Base-by-base conservation (phyloP, 2,888 invertebrate genomes). In the Lasioglossum figueresi region DNA sequence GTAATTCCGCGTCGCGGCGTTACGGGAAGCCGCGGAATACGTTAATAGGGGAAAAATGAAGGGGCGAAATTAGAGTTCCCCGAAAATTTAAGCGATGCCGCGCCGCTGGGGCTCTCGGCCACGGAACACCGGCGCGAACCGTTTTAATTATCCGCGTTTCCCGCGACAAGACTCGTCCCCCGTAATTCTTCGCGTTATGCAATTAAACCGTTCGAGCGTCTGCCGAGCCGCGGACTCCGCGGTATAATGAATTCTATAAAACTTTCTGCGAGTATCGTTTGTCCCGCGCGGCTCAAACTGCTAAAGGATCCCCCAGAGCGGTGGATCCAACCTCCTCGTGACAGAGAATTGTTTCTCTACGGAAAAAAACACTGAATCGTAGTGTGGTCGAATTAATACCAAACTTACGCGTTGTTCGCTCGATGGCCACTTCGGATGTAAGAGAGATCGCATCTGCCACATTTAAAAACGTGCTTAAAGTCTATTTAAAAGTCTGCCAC, bases 131-230 rank as follows among this genome's bases (percentile, higher is more conserved):
- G n/a, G 27, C 72, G 27, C 68, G 68, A 59, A 63, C 70, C 74
- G 76, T 81, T 88, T 83, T 80, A 85, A 88, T 88, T 88, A 84
- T 80, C 48, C 80, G 63, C 74, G 68, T 76, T 79, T 82, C 80
- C 59, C 76, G 70, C 68, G 56, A 31, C 31, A 16, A 23, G 73
- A 79, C 75, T 83, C 78, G 83, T 83, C 80, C 73, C 77, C 72
- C 76, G 63, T 83, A 80, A 85, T 84, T 84, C 80, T 43, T 71
- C 71, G 23, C 71, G 71, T 77, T 70, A 74, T 45, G 71, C 72
- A 75, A 84, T 85, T 85, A 85, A 85, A 85, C 59, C 59, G 59
- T 80, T 77, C 80, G 71, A 68, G 79, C 79, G 34, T 73, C 19
- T n/a, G 4, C 45, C 34, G 10, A 14, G 78, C 19, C 75, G 73